A percentile compares a stretch with the other conserved stretches of the same genome.
These are phyloP conservation scores for Mastomys natalensis DNA, from an alignment of 2,113 vertebrate genomes.

Conservation along the genomic window DNA sequence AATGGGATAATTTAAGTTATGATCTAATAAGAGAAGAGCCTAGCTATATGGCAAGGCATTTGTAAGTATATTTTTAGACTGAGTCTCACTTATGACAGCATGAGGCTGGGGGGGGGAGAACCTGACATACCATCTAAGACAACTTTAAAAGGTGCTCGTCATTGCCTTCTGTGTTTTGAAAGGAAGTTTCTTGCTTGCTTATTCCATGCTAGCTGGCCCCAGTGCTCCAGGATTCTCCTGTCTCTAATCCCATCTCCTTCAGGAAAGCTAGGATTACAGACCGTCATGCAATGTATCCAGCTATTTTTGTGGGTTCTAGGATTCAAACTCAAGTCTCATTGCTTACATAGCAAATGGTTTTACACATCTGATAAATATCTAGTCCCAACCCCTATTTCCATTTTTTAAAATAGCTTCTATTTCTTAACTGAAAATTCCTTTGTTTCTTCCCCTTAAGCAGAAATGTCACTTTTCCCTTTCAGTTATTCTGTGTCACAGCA, in stretches of 20 bases:
- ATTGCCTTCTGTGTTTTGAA: not conserved
- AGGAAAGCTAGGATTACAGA: not conserved
- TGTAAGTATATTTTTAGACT: too few relatives aligned
- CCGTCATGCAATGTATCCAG: not conserved
- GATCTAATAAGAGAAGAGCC: too few relatives aligned
- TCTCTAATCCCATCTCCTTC: not conserved
- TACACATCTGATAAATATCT: not conserved
- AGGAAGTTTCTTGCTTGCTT: not conserved
- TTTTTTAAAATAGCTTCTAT: not conserved
- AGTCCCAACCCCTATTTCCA: accelerated
- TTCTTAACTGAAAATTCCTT: not conserved
- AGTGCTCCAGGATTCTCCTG: not conserved
- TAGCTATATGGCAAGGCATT: too few relatives aligned
- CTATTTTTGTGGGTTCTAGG: not conserved
- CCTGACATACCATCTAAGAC: too few relatives aligned
- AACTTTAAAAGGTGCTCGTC: too few relatives aligned
- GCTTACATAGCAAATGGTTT: not conserved
- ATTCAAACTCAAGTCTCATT: not conserved
- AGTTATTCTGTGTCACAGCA: not conserved
- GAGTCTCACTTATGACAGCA: too few relatives aligned
- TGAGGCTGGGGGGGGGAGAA: too few relatives aligned
- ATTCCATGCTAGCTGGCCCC: not conserved
- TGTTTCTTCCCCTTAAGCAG: not conserved
- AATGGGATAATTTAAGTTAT: too few relatives aligned
- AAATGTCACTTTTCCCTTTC: not conserved